phyloP scores from a whole-genome alignment of 2,888 invertebrate genomes.

The Aromia moschata region DNA sequence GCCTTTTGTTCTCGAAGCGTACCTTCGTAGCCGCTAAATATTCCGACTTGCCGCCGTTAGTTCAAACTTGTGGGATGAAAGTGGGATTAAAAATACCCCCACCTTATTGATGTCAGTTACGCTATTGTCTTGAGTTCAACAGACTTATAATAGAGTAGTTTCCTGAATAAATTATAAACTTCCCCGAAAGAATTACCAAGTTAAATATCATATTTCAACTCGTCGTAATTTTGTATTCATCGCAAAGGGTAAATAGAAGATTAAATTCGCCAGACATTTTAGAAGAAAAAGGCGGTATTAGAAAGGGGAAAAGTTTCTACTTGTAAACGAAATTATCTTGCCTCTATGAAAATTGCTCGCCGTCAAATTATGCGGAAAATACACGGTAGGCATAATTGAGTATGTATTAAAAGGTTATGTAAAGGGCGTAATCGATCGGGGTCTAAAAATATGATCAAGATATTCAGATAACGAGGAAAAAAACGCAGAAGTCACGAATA shows the following conservation, averaged over 20 bases:
- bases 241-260: neutral
- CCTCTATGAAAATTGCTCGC: constrained; percentile 10
- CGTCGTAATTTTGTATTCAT: neutral
- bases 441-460: constrained; percentile 26
- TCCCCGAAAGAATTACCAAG: neutral
- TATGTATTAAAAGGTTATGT: constrained; percentile 22
- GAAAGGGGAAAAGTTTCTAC: constrained; percentile 10
- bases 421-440: constrained; percentile 24
- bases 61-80: neutral
- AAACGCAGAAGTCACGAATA: constrained; percentile 23
- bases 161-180: neutral
- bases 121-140: neutral
- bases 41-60: neutral
- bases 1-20: neutral
- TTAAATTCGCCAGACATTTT: no score
- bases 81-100: neutral
- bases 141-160: neutral
- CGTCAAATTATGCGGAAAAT: constrained; percentile 23
- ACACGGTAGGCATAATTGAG: constrained; percentile 16
- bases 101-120: neutral
- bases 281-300: neutral
- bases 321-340: constrained; percentile 14
- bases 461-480: constrained; percentile 22
- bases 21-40: neutral
- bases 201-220: neutral